These are phyloP conservation scores for Brachyopa scutellaris DNA, from an alignment of 2,888 invertebrate genomes.

Conservation along the genomic window DNA sequence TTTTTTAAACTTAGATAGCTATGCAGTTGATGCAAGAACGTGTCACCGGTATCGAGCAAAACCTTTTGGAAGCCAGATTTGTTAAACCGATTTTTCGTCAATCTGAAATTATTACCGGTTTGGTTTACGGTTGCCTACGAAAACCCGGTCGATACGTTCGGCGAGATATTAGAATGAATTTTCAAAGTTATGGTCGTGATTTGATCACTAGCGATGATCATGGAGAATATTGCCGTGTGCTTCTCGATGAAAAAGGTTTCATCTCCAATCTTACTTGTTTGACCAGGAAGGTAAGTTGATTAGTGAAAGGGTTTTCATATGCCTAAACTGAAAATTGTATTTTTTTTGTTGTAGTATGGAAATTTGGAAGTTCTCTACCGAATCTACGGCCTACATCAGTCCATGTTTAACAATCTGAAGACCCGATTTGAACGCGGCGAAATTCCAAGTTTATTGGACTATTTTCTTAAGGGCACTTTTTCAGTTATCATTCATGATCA, in stretches of 20 bases:
- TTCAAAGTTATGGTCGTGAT: constrained; percentile 10
- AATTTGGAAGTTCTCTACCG: constrained; percentile 74
- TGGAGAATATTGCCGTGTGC: constrained; percentile 76
- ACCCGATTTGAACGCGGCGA: constrained; percentile 73
- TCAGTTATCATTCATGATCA: constrained; percentile 77
- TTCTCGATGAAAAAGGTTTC: constrained; percentile 73
- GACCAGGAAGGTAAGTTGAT: constrained; percentile 73
- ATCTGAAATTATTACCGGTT: constrained; percentile 11
- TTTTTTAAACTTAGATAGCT: constrained; percentile 14
- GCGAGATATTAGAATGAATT: not conserved
- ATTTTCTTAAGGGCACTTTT: constrained; percentile 76
- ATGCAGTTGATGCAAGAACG: constrained; percentile 28
- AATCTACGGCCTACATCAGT: constrained; percentile 77
- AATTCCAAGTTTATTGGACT: constrained; percentile 75
- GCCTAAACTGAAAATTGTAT: too few species aligned
- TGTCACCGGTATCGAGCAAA: not conserved
- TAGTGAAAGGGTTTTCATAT: constrained; percentile 30
- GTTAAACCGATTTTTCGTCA: constrained; percentile 59
- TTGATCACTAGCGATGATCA: constrained; percentile 60
- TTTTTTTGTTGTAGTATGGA: constrained; percentile 29
- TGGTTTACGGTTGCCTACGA: constrained; percentile 52
- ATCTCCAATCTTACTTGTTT: constrained; percentile 77
- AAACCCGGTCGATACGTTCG: constrained; percentile 43
- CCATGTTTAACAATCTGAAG: constrained; percentile 76
- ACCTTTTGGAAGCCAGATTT: constrained; percentile 7